Percentiles rank a stretch among this genome's conserved stretches.
phyloP scores from a whole-genome alignment of 2,797 vertebrate species.

The Xerus rutilus region DNA sequence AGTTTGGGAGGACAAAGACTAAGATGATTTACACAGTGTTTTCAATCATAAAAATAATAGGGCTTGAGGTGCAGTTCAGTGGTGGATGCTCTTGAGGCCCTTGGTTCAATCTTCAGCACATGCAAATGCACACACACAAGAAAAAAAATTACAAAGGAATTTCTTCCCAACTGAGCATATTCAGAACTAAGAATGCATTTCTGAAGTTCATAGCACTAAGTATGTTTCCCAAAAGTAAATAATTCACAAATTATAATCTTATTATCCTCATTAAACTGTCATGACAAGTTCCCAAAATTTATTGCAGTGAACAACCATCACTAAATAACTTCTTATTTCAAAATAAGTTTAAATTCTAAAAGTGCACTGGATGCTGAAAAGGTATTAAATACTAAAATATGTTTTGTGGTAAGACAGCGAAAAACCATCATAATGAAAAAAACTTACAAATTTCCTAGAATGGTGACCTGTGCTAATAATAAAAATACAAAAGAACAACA shows the following conservation, averaged over 20 bases:
- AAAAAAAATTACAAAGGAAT: background rate
- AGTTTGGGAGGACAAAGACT: background rate
- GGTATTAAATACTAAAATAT: conserved; percentile 12
- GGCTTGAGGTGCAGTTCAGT: background rate
- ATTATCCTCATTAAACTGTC: background rate
- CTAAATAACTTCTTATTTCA: conserved; percentile 17
- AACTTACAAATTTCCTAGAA: background rate
- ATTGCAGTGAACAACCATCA: background rate
- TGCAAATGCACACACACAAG: no score
- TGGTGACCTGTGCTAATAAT: background rate
- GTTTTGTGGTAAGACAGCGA: conserved; percentile 20
- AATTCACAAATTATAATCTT: background rate
- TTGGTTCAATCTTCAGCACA: background rate
- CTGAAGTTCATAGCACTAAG: background rate
- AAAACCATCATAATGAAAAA: background rate
- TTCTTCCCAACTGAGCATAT: background rate
- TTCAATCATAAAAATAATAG: background rate
- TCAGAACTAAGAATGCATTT: conserved; percentile 33
- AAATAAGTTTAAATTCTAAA: conserved; percentile 54
- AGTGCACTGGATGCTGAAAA: conserved; percentile 16
- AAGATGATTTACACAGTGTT: background rate
- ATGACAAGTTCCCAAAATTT: background rate
- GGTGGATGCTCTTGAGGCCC: no score
- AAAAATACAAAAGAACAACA: background rate
- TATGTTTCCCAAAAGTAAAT: background rate